Percentiles rank a stretch among this genome's conserved stretches.
Evolutionary conservation across 1,140 invertebrate genomes (phyloP).

Genomic region (Drosophila albomicans): DNA sequence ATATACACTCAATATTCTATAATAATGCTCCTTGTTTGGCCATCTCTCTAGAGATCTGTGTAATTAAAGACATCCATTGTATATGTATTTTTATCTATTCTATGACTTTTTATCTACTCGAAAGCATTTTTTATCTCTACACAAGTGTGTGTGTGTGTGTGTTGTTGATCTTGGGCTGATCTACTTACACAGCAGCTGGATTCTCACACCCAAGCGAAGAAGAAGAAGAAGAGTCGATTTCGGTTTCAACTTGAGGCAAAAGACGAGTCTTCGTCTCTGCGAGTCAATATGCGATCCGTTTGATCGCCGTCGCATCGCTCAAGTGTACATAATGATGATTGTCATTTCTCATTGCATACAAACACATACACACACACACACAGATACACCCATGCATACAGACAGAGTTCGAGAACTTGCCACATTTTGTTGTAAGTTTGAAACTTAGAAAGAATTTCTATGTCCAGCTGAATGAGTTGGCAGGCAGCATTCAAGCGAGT

Average conservation of each 20-base stretch:
- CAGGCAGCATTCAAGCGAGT: slow-evolving; percentile 8
- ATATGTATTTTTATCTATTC: slow-evolving; percentile 9
- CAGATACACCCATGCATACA: no score
- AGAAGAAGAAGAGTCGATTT: slow-evolving; percentile 45
- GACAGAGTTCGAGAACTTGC: slow-evolving; percentile 28
- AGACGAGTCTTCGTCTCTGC: slow-evolving; percentile 5
- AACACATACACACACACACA: slow-evolving; percentile 21
- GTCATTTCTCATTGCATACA: slow-evolving; percentile 71
- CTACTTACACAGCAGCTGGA: slow-evolving; percentile 38
- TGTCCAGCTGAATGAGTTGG: slow-evolving; percentile 35
- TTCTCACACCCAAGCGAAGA: slow-evolving; percentile 22
- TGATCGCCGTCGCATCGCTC: background rate
- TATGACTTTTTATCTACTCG: background rate
- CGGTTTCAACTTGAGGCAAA: slow-evolving; percentile 56
- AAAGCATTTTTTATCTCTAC: slow-evolving; percentile 1
- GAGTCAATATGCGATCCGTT: slow-evolving; percentile 37
- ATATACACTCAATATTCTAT: background rate
- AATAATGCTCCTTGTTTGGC: slow-evolving; percentile 18
- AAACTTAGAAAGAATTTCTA: slow-evolving; percentile 55
- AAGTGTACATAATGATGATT: slow-evolving; percentile 80
- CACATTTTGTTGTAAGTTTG: slow-evolving; percentile 50
- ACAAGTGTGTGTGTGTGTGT: background rate
- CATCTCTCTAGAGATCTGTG: slow-evolving; percentile 8
- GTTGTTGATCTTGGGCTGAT: slow-evolving; percentile 41
- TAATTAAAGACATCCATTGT: slow-evolving; percentile 22